Evolutionary conservation across 2,888 invertebrate genomes (phyloP).

Genomic region (Camptogramma bilineatum): DNA sequence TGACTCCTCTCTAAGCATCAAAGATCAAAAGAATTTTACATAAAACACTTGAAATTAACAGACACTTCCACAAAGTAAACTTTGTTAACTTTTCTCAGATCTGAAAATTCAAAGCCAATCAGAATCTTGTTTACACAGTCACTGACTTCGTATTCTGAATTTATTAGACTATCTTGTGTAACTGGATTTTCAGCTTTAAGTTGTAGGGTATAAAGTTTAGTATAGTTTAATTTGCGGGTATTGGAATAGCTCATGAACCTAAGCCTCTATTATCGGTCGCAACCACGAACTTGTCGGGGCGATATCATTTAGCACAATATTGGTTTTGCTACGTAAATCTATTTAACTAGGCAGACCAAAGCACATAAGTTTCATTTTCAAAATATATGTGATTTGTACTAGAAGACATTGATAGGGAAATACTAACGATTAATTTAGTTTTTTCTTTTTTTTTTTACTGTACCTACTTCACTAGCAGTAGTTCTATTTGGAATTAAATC

Average conservation of each 20-base stretch:
- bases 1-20: background rate
- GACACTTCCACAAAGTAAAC: slow-evolving; percentile 1
- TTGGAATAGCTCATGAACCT: background rate
- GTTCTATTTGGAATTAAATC: no score
- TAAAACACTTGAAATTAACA: background rate
- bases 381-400: background rate
- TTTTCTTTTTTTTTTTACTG: no score
- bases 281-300: slow-evolving; percentile 20
- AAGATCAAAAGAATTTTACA: background rate
- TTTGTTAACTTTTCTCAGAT: slow-evolving; percentile 11
- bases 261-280: slow-evolving; percentile 25
- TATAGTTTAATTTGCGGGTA: slow-evolving; percentile 4
- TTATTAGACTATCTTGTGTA: slow-evolving; percentile 16
- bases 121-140: slow-evolving; percentile 31
- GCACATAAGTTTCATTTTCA: background rate
- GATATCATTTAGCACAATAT: slow-evolving; percentile 31
- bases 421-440: no score
- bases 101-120: slow-evolving; percentile 28
- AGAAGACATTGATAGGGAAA: background rate
- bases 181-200: slow-evolving; percentile 17
- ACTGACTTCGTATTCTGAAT: slow-evolving; percentile 23
- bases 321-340: slow-evolving; percentile 9
- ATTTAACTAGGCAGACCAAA: slow-evolving; percentile 2
- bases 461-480: no score
- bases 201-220: slow-evolving; percentile 2